Percentiles rank a stretch among this genome's conserved stretches.
phyloP scores from a whole-genome alignment of 64 coral and sea anemone genomes.

The Porites lutea region DNA sequence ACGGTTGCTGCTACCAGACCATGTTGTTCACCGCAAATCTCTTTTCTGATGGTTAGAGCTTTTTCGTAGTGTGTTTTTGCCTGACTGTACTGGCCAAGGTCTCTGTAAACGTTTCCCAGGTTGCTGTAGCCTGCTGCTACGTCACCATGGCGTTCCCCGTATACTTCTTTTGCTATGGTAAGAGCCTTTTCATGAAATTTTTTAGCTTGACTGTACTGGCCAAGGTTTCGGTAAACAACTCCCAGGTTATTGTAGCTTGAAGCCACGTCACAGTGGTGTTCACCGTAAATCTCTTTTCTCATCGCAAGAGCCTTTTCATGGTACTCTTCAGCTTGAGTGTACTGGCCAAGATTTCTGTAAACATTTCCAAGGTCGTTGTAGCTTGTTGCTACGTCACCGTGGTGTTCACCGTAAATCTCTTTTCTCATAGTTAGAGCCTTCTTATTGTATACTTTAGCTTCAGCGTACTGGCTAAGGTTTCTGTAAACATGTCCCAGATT shows the following conservation, averaged over 20 bases:
- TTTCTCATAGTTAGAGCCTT: no score
- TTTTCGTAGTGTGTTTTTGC: neutral
- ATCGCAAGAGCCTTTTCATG: conserved; percentile 15
- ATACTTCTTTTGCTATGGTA: neutral
- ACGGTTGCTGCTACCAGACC: neutral
- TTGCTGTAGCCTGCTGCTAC: neutral
- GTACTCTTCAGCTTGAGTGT: neutral
- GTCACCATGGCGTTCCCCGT: neutral
- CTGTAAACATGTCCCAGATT: no score
- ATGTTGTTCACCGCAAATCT: neutral
- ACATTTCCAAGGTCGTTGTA: neutral
- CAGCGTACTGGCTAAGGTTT: no score
- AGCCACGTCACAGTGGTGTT: neutral
- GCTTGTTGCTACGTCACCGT: no score
- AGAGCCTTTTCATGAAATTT: neutral
- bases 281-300: neutral
- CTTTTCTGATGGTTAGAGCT: conserved; percentile 20
- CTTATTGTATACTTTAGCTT: no score
- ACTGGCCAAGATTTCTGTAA: neutral
- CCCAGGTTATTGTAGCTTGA: conserved; percentile 17
- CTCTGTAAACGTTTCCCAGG: neutral
- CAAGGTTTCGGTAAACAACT: neutral
- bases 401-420: no score
- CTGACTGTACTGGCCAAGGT: neutral
- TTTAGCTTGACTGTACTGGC: neutral